Evolutionary conservation across 2,888 invertebrate genomes (phyloP).

Genomic region (Scotopteryx bipunctaria): DNA sequence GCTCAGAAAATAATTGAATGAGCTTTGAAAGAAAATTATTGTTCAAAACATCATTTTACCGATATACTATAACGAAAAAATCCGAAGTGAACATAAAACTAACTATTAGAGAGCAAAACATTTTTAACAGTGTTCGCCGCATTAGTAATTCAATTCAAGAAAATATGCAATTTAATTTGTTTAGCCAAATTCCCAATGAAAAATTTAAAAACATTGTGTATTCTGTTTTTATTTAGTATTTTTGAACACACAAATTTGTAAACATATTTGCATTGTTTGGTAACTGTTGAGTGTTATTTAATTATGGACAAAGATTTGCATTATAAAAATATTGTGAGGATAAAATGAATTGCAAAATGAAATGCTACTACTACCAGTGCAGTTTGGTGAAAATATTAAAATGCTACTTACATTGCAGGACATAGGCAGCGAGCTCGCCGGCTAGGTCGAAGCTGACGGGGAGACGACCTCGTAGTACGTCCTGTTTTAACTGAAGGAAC

Average conservation of each 20-base stretch:
- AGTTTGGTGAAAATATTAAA: no score
- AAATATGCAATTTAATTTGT: conserved; percentile 35
- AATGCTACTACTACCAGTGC: no score
- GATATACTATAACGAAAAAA: no score
- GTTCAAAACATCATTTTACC: not conserved
- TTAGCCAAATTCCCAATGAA: conserved; percentile 27
- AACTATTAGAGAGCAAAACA: no score
- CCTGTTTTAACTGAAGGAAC: conserved; percentile 98
- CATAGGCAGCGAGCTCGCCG: conserved; percentile 95
- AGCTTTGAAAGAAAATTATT: conserved; percentile 41
- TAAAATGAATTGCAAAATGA: no score
- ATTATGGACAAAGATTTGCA: no score
- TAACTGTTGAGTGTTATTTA: not conserved
- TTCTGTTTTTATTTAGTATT: conserved; percentile 46
- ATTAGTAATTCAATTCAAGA: conserved; percentile 30
- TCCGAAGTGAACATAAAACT: no score
- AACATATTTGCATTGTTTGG: not conserved
- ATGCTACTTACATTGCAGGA: conserved; percentile 94
- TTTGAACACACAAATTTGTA: no score
- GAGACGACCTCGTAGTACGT: conserved; percentile 96
- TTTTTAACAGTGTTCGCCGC: conserved; percentile 15
- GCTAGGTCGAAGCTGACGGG: conserved; percentile 96
- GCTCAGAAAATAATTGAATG: conserved; percentile 34
- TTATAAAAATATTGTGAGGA: no score
- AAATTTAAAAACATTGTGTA: conserved; percentile 45